A percentile compares a stretch with the other conserved stretches of the same genome.
Conservation (phyloP, 2,888 invertebrate genomes). For the Biston betularia region DNA sequence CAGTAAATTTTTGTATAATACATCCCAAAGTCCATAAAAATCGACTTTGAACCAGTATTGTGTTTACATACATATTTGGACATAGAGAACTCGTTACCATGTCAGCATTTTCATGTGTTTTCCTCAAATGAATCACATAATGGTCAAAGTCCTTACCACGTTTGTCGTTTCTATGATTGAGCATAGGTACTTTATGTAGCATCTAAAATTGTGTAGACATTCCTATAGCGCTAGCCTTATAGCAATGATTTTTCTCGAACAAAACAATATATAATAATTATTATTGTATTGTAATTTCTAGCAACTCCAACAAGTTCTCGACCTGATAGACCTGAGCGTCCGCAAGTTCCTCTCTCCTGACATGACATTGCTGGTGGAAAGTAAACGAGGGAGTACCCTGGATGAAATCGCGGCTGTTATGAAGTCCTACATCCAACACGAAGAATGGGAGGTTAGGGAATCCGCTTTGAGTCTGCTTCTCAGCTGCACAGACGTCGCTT, state of each 20-base stretch:
- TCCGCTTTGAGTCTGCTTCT: conserved; percentile 89
- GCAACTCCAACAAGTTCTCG: conserved; percentile 88
- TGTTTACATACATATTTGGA: background rate
- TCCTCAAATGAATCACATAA: conserved; percentile 1
- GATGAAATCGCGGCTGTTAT: conserved; percentile 87
- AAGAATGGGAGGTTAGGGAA: conserved; percentile 90
- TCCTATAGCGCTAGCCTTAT: too few species aligned
- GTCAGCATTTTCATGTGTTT: background rate
- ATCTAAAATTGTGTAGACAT: too few species aligned
- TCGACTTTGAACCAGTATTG: background rate
- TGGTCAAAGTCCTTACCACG: conserved; percentile 3
- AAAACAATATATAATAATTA: too few species aligned
- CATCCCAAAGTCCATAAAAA: background rate
- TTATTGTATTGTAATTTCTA: conserved; percentile 57
- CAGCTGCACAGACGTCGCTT: conserved; percentile 87
- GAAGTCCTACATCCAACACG: conserved; percentile 87
- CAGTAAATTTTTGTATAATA: conserved; percentile 6
- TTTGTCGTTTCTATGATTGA: background rate
- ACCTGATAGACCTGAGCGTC: conserved; percentile 88
- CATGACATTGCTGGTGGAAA: conserved; percentile 89
- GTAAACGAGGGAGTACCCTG: conserved; percentile 85
- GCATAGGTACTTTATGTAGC: too few species aligned
- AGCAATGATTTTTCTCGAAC: too few species aligned
- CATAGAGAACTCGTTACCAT: background rate
- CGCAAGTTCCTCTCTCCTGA: conserved; percentile 90